phyloP scores from a whole-genome alignment of 2,888 invertebrate genomes.

The Dynastes tityus region DNA sequence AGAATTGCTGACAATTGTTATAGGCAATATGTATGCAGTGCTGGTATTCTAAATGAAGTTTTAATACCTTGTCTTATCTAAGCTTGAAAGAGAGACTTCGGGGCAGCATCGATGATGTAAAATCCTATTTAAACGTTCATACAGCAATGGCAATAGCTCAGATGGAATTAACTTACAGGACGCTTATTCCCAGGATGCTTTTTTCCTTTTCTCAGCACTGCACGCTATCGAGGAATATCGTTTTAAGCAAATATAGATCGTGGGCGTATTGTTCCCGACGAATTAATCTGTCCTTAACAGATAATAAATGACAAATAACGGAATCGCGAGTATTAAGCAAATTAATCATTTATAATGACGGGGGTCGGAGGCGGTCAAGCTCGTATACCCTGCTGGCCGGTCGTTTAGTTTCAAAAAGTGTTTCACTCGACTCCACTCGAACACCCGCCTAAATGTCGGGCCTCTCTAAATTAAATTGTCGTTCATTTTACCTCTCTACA shows the following conservation, averaged over 20 bases:
- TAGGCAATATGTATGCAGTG: too few species aligned
- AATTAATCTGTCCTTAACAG: conserved; percentile 54
- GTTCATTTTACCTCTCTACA: conserved; percentile 28
- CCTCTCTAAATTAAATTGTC: conserved; percentile 39
- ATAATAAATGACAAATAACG: conserved; percentile 56
- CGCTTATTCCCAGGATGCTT: not conserved
- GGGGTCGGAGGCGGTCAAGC: conserved; percentile 35
- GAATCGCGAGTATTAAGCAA: conserved; percentile 51
- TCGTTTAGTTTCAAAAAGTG: conserved; percentile 32
- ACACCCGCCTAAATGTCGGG: conserved; percentile 26
- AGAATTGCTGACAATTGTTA: too few species aligned
- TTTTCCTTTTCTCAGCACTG: not conserved
- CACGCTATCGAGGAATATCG: conserved; percentile 5
- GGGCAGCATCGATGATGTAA: too few species aligned
- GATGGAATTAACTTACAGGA: not conserved
- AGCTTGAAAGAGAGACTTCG: too few species aligned
- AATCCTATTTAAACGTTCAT: too few species aligned
- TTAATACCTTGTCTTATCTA: too few species aligned
- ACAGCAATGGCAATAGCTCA: too few species aligned
- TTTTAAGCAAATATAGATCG: conserved; percentile 23
- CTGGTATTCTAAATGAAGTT: too few species aligned
- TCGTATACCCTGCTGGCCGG: conserved; percentile 3
- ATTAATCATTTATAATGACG: conserved; percentile 50
- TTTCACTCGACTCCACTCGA: conserved; percentile 34
- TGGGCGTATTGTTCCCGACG: conserved; percentile 36